These are phyloP conservation scores for Cydia amplana DNA, from an alignment of 1,140 invertebrate genomes.

Conservation along the genomic window DNA sequence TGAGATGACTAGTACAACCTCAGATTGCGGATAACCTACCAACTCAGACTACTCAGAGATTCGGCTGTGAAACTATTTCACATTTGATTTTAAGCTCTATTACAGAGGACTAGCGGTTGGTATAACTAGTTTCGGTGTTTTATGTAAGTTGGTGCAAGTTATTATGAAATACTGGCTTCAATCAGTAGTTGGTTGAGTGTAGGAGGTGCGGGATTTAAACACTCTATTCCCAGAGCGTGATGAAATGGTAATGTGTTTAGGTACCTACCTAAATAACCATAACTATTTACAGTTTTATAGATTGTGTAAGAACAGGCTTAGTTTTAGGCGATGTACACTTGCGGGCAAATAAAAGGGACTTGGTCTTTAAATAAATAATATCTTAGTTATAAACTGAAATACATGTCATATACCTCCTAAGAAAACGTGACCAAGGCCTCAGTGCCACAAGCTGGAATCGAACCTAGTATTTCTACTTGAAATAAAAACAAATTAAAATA, in stretches of 20 bases:
- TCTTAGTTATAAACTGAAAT: too few species aligned
- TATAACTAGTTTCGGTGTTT: slow-evolving; percentile 20
- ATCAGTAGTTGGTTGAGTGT: slow-evolving; percentile 41
- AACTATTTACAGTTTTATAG: slow-evolving; percentile 23
- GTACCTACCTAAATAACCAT: slow-evolving; percentile 16
- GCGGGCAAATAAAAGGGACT: background rate
- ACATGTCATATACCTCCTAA: too few species aligned
- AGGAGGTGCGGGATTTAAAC: slow-evolving; percentile 42
- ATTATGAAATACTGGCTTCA: slow-evolving; percentile 45
- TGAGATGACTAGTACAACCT: slow-evolving; percentile 26
- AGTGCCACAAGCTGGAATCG: too few species aligned
- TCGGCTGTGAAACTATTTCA: background rate
- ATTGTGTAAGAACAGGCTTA: slow-evolving; percentile 9
- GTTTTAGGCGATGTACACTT: background rate
- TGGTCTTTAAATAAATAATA: too few species aligned
- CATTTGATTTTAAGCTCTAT: slow-evolving; percentile 19
- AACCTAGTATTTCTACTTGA: too few species aligned
- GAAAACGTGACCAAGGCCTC: too few species aligned
- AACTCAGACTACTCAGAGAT: slow-evolving; percentile 36
- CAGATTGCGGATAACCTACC: slow-evolving; percentile 48
- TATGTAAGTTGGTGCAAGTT: slow-evolving; percentile 33
- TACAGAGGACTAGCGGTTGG: background rate
- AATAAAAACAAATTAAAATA: too few species aligned
- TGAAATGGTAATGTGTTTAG: slow-evolving; percentile 24
- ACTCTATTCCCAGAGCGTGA: slow-evolving; percentile 23